These are phyloP conservation scores for Danio choprae DNA, from an alignment of 2,797 vertebrate species.

Conservation along the genomic window DNA sequence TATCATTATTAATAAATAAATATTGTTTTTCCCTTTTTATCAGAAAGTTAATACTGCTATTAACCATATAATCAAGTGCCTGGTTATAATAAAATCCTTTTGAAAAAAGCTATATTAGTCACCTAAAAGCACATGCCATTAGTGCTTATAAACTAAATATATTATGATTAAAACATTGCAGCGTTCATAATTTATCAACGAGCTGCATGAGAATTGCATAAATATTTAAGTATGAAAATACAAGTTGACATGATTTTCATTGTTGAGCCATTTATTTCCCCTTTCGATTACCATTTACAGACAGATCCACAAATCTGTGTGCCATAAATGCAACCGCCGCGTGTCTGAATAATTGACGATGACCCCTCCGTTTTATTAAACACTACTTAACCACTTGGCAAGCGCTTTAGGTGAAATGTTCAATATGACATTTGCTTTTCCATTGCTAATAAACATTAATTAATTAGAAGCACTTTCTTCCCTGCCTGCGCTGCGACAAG, in stretches of 20 bases:
- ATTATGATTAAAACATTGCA: constrained; percentile 50
- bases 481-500: constrained; percentile 57
- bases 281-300: constrained; percentile 52
- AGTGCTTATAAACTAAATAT: constrained; percentile 42
- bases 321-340: constrained; percentile 53
- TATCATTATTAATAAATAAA: too few species aligned
- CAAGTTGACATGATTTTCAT: constrained; percentile 51
- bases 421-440: constrained; percentile 67
- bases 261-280: constrained; percentile 50
- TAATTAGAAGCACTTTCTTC: constrained; percentile 69
- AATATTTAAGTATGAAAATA: constrained; percentile 50
- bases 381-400: constrained; percentile 60
- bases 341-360: constrained; percentile 60
- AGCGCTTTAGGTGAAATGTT: constrained; percentile 65
- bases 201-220: constrained; percentile 46
- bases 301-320: constrained; percentile 38
- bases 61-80: too few species aligned
- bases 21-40: too few species aligned
- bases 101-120: constrained; percentile 5
- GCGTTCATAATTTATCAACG: constrained; percentile 41
- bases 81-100: too few species aligned
- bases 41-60: too few species aligned
- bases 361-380: constrained; percentile 64
- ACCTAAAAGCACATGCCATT: constrained; percentile 35
- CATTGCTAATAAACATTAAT: constrained; percentile 74